Evolutionary conservation across 2,888 invertebrate genomes (phyloP).

Genomic region (Alviniconcha strummeri): DNA sequence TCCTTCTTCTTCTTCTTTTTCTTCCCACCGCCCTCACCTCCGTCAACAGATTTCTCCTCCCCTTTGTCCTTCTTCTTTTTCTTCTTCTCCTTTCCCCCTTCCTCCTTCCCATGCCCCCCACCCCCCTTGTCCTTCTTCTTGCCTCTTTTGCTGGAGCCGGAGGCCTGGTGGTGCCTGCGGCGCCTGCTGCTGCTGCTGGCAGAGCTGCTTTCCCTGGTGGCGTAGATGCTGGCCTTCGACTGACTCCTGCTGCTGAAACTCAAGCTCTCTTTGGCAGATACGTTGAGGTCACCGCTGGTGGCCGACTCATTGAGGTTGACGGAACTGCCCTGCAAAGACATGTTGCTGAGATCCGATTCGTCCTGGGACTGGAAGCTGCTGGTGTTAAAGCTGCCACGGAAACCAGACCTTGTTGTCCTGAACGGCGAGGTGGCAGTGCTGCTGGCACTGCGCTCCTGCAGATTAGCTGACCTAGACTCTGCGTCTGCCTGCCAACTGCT

Average conservation of each 20-base stretch:
- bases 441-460: too few relatives aligned
- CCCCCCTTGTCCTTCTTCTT: neutral
- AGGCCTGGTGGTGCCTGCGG: too few relatives aligned
- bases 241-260: neutral
- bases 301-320: neutral
- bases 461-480: too few relatives aligned
- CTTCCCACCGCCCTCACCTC: neutral
- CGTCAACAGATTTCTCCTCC: neutral
- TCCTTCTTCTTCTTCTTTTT: conserved; percentile 16
- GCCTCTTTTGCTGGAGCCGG: neutral
- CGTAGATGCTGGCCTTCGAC: neutral
- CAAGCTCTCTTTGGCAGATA: neutral
- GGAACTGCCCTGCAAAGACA: neutral
- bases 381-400: too few relatives aligned
- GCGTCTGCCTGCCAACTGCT: too few relatives aligned
- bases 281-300: neutral
- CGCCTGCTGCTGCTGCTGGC: neutral
- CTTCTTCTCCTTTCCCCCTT: neutral
- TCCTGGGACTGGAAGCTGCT: too few relatives aligned
- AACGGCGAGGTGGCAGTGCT: too few relatives aligned
- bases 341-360: too few relatives aligned
- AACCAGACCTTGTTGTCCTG: too few relatives aligned
- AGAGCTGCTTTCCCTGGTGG: neutral
- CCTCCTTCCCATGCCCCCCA: neutral
- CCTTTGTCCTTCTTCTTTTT: conserved; percentile 14